phyloP scores from a whole-genome alignment of 1,140 invertebrate genomes.

The Anagrus nilaparvatae region DNA sequence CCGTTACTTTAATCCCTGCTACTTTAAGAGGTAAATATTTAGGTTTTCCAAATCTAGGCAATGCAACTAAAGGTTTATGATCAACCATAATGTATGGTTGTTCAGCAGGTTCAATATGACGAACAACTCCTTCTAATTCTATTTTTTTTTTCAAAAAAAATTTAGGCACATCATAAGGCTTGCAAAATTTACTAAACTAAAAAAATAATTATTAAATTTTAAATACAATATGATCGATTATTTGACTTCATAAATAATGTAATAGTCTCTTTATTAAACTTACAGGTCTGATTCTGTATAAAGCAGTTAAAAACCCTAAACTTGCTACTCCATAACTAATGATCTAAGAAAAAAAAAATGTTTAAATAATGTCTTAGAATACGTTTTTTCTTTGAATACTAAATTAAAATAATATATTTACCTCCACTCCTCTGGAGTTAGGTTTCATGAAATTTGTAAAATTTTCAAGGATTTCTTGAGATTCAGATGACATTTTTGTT shows the following conservation, averaged over 20 bases:
- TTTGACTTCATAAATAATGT: slow-evolving; percentile 1
- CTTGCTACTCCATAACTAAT: slow-evolving; percentile 44
- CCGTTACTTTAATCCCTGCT: slow-evolving; percentile 38
- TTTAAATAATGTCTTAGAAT: slow-evolving; percentile 9
- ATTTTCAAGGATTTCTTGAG: no score
- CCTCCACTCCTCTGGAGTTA: slow-evolving; percentile 37
- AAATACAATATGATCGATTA: neutral
- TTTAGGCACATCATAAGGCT: slow-evolving; percentile 39
- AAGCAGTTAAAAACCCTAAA: slow-evolving; percentile 36
- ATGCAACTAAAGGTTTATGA: slow-evolving; percentile 40
- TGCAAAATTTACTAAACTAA: slow-evolving; percentile 42
- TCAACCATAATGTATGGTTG: slow-evolving; percentile 39
- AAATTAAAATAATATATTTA: slow-evolving; percentile 20
- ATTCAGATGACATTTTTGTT: no score
- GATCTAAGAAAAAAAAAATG: slow-evolving; percentile 25
- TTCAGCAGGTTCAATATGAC: slow-evolving; percentile 37
- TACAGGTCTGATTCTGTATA: slow-evolving; percentile 44
- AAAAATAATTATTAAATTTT: slow-evolving; percentile 17
- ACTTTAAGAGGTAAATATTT: slow-evolving; percentile 44
- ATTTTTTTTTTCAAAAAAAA: slow-evolving; percentile 37
- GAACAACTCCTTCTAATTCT: slow-evolving; percentile 37
- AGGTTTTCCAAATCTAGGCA: slow-evolving; percentile 29
- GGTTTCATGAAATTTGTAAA: slow-evolving; percentile 35
- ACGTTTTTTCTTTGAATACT: neutral
- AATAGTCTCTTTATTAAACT: slow-evolving; percentile 22